Conservation (phyloP, 1,140 invertebrate species). For the Drosophila triauraria region DNA sequence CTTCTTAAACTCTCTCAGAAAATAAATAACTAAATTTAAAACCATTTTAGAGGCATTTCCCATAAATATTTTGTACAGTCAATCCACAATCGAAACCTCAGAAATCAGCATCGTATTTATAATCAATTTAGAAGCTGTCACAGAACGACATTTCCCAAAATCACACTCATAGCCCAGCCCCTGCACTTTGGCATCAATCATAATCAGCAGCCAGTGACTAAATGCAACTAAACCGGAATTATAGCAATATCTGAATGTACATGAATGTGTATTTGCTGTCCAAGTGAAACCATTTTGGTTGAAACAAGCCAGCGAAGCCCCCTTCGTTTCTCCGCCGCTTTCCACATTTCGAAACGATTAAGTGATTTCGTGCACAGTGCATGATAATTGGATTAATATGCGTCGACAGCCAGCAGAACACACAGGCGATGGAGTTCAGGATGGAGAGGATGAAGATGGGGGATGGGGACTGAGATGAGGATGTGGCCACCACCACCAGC, state of each 20-base stretch:
- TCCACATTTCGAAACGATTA: constrained; percentile 71
- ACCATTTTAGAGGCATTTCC: background rate
- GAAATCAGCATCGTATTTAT: constrained; percentile 5
- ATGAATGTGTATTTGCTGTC: constrained; percentile 8
- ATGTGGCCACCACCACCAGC: constrained; percentile 53
- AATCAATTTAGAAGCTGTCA: constrained; percentile 44
- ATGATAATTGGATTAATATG: constrained; percentile 84
- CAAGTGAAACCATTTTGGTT: constrained; percentile 34
- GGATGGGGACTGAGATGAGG: background rate
- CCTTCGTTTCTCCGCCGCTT: constrained; percentile 28
- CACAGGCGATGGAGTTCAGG: constrained; percentile 31
- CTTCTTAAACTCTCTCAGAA: background rate
- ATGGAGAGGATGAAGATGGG: background rate
- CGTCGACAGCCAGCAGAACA: constrained; percentile 70
- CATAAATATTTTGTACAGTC: background rate
- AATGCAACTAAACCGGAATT: constrained; percentile 42
- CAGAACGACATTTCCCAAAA: constrained; percentile 19
- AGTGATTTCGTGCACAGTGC: constrained; percentile 80
- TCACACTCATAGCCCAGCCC: background rate
- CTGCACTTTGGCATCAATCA: constrained; percentile 28
- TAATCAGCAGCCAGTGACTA: constrained; percentile 44
- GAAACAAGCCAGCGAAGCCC: background rate
- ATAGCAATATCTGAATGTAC: constrained; percentile 2
- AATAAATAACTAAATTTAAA: background rate
- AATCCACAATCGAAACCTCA: background rate